These are phyloP conservation scores for Caenorhabditis uteleia DNA, from an alignment of 2,888 invertebrate genomes.

Conservation along the genomic window DNA sequence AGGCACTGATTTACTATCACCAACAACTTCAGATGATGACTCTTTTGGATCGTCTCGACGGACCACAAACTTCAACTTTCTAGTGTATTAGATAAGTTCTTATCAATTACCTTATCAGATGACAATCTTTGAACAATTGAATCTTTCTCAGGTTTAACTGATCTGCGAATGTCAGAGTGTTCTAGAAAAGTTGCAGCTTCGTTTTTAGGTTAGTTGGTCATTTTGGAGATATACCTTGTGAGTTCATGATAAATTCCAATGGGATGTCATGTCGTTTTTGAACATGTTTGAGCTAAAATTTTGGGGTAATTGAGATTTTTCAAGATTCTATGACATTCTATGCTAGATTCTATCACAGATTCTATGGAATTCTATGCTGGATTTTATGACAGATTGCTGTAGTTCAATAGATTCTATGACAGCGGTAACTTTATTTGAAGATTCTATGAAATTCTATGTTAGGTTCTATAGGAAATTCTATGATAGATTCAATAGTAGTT, in stretches of 20 bases:
- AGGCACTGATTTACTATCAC: slow-evolving; percentile 15
- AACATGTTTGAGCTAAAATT: slow-evolving; percentile 26
- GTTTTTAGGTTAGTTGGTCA: neutral
- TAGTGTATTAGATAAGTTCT: too few relatives aligned
- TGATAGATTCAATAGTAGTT: too few relatives aligned
- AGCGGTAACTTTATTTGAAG: too few relatives aligned
- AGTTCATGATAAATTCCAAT: slow-evolving; percentile 27
- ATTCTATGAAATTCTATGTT: too few relatives aligned
- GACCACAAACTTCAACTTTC: slow-evolving; percentile 7
- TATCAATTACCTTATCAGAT: too few relatives aligned
- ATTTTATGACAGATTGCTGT: too few relatives aligned
- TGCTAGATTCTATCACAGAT: too few relatives aligned
- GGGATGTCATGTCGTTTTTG: slow-evolving; percentile 31
- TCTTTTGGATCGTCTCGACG: slow-evolving; percentile 15
- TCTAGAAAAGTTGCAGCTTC: slow-evolving; percentile 1
- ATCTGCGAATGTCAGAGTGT: slow-evolving; percentile 31
- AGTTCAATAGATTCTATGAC: too few relatives aligned
- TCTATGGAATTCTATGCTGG: too few relatives aligned
- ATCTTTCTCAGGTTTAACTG: slow-evolving; percentile 15
- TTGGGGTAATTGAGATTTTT: too few relatives aligned
- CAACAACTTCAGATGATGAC: slow-evolving; percentile 21
- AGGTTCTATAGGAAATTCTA: too few relatives aligned
- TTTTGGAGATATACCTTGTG: neutral
- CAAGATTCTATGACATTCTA: too few relatives aligned
- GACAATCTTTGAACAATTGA: neutral